Conservation (phyloP, 2,888 invertebrate species). For the Iselma pallidipennis region DNA sequence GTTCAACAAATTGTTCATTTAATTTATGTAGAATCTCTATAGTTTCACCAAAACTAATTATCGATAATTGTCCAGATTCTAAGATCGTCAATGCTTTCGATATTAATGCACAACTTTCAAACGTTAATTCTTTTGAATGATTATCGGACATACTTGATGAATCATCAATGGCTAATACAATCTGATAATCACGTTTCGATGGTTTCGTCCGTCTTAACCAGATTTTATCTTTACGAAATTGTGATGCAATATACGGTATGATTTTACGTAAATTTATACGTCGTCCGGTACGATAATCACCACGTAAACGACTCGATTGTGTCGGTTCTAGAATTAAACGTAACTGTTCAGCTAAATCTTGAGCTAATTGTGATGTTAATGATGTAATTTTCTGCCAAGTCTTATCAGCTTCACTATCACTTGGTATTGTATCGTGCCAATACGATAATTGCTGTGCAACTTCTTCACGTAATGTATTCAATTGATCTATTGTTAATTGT, state of each 20-base stretch:
- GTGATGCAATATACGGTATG: conserved; percentile 98
- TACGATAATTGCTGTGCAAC: conserved; percentile 58
- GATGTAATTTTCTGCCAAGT: conserved; percentile 68
- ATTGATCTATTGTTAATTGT: conserved; percentile 49
- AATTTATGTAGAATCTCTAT: conserved; percentile 87
- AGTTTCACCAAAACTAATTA: conserved; percentile 88
- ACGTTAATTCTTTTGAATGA: conserved; percentile 86
- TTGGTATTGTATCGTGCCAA: conserved; percentile 58
- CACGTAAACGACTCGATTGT: conserved; percentile 86
- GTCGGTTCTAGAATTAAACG: conserved; percentile 95
- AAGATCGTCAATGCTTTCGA: conserved; percentile 86
- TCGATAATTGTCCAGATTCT: conserved; percentile 91
- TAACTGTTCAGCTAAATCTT: conserved; percentile 90
- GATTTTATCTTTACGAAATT: conserved; percentile 98
- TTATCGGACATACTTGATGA: conserved; percentile 91
- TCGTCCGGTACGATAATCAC: conserved; percentile 95
- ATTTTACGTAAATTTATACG: conserved; percentile 98
- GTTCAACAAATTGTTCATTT: conserved; percentile 83
- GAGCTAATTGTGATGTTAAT: conserved; percentile 67
- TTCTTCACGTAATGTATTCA: conserved; percentile 56
- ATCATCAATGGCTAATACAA: conserved; percentile 95
- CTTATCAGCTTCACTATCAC: conserved; percentile 56
- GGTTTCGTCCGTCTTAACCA: conserved; percentile 97
- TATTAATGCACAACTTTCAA: conserved; percentile 92
- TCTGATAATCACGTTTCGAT: conserved; percentile 94